Evolutionary conservation across 2,888 invertebrate genomes (phyloP), one percentile per base, ranked within the genome.

Genomic region (Biston stratarius): DNA sequence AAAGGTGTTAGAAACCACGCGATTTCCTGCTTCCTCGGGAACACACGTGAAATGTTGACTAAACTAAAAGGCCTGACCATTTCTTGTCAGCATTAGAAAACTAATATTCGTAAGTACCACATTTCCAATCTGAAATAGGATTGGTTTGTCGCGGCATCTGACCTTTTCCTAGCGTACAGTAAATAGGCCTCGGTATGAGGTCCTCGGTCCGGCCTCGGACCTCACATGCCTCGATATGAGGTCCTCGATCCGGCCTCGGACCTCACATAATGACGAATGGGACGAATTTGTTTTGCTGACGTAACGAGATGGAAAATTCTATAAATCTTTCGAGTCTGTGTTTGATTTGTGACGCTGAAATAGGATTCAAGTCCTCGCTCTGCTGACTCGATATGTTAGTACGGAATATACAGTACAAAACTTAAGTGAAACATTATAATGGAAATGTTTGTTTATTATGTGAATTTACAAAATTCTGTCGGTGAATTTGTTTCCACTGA

Each of bases 221-320:
- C n/a, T n/a, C n/a, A n/a, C n/a, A n/a, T n/a, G 33, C 49, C 40
- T 24, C 48, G 34, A 38, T 48, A 61, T 52, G 36, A 40, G 60
- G 24, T 12, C 38, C 53, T 36, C 14, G n/a, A 38, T 24, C 58
- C 58, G 52, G 36, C n/a, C 52, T 36, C 12, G 53, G 61, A 52
- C 61, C 52, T 36, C 47, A 45, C 34, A 64, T 57, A 52, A 64
- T 58, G 58, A 64, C 52, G 59, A 64, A 64, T 59, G 64, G 40
- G 38, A 52, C 47, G 47, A 64, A 64, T 64, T 64, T 64, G 58
- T 64, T 64, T 52, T 53, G 64, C 45, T 64, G 59, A 64, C 64
- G 47, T 64, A 48, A 59, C 47, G 47, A 59, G 47, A 64, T 64
- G 59, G 59, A 64, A 59, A 59, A 64, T 59, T 51, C 53, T 59